These are phyloP conservation scores for Lasioglossum morio DNA, from an alignment of 2,888 invertebrate species.

Conservation along the genomic window DNA sequence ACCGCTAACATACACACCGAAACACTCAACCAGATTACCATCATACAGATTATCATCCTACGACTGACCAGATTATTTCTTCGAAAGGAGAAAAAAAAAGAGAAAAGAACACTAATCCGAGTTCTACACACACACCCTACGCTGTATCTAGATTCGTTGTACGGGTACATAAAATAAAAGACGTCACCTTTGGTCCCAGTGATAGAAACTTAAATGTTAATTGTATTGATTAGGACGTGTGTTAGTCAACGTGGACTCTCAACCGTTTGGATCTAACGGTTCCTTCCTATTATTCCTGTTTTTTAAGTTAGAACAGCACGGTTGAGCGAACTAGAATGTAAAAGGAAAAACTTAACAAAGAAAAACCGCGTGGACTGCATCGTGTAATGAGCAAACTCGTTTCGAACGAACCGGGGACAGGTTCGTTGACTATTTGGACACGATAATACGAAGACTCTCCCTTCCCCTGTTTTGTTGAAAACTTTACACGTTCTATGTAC, in stretches of 20 bases:
- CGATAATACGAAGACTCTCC: conserved; percentile 34
- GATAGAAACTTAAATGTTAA: conserved; percentile 80
- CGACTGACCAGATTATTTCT: conserved; percentile 72
- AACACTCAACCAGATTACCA: conserved; percentile 9
- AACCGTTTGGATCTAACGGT: conserved; percentile 66
- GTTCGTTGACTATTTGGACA: conserved; percentile 57
- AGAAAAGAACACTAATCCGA: conserved; percentile 25
- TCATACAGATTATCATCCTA: conserved; percentile 18
- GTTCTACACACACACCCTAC: conserved; percentile 52
- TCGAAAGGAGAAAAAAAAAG: conserved; percentile 8
- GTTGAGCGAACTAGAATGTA: conserved; percentile 45
- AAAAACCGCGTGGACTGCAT: conserved; percentile 47
- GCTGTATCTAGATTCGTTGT: conserved; percentile 72
- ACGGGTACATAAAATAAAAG: conserved; percentile 75
- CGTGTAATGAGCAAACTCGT: conserved; percentile 66
- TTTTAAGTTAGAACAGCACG: conserved; percentile 53
- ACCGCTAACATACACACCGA: conserved; percentile 3
- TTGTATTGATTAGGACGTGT: conserved; percentile 75
- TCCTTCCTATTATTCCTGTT: neutral
- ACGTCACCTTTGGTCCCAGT: conserved; percentile 83
- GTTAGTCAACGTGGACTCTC: conserved; percentile 66
- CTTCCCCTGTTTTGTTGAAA: conserved; percentile 33
- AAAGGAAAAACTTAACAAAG: conserved; percentile 43
- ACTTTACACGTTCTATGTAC: conserved; percentile 56
- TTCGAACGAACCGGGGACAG: conserved; percentile 46